Conservation (phyloP, 2,797 vertebrate species). For the Sebastolobus alascanus region DNA sequence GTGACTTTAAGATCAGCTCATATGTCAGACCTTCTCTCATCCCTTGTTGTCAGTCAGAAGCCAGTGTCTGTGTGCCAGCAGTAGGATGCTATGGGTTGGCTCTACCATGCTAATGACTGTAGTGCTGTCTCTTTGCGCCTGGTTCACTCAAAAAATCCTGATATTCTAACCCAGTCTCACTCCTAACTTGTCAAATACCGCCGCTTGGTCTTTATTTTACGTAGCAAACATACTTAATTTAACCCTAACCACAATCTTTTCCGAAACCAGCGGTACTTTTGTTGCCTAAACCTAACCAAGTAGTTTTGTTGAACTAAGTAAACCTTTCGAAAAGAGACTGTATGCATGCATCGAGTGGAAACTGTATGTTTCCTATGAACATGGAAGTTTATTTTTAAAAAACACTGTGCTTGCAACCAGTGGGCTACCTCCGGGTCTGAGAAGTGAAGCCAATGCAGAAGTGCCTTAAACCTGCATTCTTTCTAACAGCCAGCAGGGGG, state of each 20-base stretch:
- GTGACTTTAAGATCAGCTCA: too few species aligned
- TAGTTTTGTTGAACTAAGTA: background rate
- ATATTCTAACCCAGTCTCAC: too few species aligned
- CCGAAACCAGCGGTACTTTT: background rate
- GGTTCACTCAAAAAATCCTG: background rate
- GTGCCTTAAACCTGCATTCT: too few species aligned
- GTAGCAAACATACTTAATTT: background rate
- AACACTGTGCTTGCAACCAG: background rate
- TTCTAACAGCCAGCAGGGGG: too few species aligned
- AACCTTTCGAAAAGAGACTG: background rate
- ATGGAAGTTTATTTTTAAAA: background rate
- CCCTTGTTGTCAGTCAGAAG: background rate
- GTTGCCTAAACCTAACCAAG: background rate
- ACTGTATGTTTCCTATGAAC: background rate
- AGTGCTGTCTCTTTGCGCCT: too few species aligned
- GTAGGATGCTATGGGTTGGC: background rate
- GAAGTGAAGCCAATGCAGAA: too few species aligned
- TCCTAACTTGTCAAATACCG: too few species aligned
- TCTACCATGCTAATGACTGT: too few species aligned
- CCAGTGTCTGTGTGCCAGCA: slow-evolving; percentile 7
- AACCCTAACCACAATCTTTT: background rate
- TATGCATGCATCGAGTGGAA: background rate
- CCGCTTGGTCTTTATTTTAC: too few species aligned
- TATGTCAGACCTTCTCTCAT: background rate
- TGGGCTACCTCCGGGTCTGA: too few species aligned